A percentile compares a stretch with the other conserved stretches of the same genome.
These are phyloP conservation scores for Melanerpes formicivorus DNA, from an alignment of 2,113 vertebrate genomes.

Conservation along the genomic window DNA sequence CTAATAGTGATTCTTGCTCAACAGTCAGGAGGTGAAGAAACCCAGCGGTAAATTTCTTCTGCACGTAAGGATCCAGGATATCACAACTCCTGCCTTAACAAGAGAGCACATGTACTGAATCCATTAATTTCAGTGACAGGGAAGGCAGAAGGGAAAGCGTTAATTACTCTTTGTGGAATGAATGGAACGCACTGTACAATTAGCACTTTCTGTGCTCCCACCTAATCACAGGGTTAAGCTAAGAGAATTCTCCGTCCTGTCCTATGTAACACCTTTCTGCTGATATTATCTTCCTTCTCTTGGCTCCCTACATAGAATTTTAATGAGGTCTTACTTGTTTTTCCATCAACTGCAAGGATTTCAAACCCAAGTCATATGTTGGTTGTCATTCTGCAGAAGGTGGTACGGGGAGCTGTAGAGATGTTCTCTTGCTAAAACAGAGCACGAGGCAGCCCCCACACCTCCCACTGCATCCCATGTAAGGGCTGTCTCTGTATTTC, in stretches of 20 bases:
- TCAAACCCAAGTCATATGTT: conserved; percentile 59
- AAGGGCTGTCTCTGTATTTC: conserved; percentile 29
- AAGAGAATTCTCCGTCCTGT: conserved; percentile 32
- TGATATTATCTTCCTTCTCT: conserved; percentile 60
- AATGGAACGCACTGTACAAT: conserved; percentile 54
- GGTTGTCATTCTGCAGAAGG: conserved; percentile 65
- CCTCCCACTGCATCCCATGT: conserved; percentile 14
- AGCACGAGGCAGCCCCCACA: conserved; percentile 64
- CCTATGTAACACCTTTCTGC: conserved; percentile 56
- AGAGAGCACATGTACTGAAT: background rate
- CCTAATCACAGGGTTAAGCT: conserved; percentile 59
- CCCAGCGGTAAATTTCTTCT: background rate
- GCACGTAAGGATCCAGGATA: background rate
- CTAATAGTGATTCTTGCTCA: background rate
- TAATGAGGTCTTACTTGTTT: conserved; percentile 65
- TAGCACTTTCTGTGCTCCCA: conserved; percentile 42
- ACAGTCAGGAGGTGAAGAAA: background rate
- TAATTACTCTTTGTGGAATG: conserved; percentile 54
- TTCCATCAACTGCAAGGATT: conserved; percentile 62
- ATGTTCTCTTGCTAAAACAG: conserved; percentile 55
- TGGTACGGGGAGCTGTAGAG: conserved; percentile 53
- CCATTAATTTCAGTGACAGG: background rate
- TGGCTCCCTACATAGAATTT: conserved; percentile 51
- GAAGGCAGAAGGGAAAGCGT: conserved; percentile 43
- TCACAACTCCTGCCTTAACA: background rate